These are phyloP conservation scores for Papilio machaon DNA, from an alignment of 1,140 invertebrate species.

Conservation along the genomic window DNA sequence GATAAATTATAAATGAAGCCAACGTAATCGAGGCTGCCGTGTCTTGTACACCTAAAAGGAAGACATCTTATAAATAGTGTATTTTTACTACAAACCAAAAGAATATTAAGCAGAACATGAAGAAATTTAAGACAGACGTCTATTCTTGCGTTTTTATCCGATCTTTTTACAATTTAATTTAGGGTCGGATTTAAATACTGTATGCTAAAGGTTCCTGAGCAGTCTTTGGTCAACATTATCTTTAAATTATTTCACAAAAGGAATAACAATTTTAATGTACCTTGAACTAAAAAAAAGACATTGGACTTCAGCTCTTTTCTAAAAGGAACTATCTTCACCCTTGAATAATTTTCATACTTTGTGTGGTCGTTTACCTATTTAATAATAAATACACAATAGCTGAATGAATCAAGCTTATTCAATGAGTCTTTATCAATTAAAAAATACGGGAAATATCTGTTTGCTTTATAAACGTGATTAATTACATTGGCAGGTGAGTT, in stretches of 20 bases:
- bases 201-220: too few relatives aligned
- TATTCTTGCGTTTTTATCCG: too few relatives aligned
- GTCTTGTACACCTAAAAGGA: not conserved
- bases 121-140: not conserved
- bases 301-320: too few relatives aligned
- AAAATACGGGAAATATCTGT: not conserved
- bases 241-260: too few relatives aligned
- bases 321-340: too few relatives aligned
- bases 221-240: too few relatives aligned
- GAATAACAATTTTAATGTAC: too few relatives aligned
- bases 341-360: too few relatives aligned
- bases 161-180: too few relatives aligned
- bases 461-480: slow-evolving; percentile 17
- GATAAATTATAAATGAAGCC: slow-evolving; percentile 7
- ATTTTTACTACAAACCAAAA: not conserved
- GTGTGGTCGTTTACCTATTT: not conserved
- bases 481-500: not conserved
- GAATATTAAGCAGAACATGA: too few relatives aligned
- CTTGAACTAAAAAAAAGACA: too few relatives aligned
- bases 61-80: not conserved
- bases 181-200: too few relatives aligned
- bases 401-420: not conserved
- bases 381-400: not conserved
- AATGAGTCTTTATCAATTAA: slow-evolving; percentile 4
- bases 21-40: not conserved